These are phyloP conservation scores for Lasioglossum villosulum DNA, from an alignment of 2,888 invertebrate genomes.

Conservation along the genomic window DNA sequence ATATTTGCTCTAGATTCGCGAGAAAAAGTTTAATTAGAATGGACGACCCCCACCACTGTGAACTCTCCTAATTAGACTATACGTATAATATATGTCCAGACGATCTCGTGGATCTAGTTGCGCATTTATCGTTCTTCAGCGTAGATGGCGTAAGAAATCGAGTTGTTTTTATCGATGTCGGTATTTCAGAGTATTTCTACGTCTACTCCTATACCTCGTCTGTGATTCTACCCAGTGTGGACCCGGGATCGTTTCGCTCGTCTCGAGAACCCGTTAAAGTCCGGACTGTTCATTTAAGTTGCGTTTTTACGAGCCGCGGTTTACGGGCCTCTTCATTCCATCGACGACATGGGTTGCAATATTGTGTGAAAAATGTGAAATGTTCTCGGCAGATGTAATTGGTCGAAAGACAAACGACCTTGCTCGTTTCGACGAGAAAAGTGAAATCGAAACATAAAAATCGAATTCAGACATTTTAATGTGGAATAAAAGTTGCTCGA, in stretches of 20 bases:
- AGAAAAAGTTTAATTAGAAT: too few relatives aligned
- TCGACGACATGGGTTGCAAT: background rate
- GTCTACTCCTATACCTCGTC: too few relatives aligned
- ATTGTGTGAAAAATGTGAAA: background rate
- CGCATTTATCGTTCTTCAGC: too few relatives aligned
- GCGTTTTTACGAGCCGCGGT: background rate
- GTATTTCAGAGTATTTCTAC: too few relatives aligned
- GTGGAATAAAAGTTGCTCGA: background rate
- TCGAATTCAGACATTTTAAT: background rate
- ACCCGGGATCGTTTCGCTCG: slow-evolving; percentile 7
- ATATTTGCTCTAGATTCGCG: too few relatives aligned
- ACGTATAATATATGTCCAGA: too few relatives aligned
- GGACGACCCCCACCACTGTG: too few relatives aligned
- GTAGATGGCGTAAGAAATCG: too few relatives aligned
- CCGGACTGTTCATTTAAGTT: slow-evolving; percentile 15
- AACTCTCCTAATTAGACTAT: too few relatives aligned
- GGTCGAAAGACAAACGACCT: background rate
- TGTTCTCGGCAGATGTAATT: background rate
- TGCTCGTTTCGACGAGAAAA: background rate
- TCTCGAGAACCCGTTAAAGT: slow-evolving; percentile 1
- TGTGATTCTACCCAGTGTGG: too few relatives aligned
- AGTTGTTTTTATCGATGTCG: too few relatives aligned
- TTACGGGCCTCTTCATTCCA: background rate
- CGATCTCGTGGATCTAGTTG: too few relatives aligned
- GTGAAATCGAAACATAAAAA: background rate